phyloP scores from a whole-genome alignment of 2,888 invertebrate species.

The Podotricha telesiphe region DNA sequence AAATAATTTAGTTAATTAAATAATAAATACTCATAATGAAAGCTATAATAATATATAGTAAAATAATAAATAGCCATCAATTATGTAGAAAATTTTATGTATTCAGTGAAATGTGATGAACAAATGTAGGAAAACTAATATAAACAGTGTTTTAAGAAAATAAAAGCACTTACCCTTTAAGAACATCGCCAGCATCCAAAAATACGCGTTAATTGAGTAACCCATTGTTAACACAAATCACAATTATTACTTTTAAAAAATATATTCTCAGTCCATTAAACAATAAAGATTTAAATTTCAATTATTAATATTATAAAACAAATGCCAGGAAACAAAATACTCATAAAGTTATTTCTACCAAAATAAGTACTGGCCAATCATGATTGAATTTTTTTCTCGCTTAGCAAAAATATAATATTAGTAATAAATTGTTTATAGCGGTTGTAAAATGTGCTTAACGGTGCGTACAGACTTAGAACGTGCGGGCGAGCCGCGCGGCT shows the following conservation, averaged over 20 bases:
- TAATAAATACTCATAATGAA: too few species aligned
- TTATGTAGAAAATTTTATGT: too few species aligned
- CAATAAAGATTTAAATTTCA: too few species aligned
- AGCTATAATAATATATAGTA: too few species aligned
- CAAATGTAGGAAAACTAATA: too few species aligned
- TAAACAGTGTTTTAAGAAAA: too few species aligned
- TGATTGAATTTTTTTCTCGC: constrained; percentile 8
- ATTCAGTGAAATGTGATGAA: too few species aligned
- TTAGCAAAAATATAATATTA: constrained; percentile 44
- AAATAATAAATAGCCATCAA: too few species aligned
- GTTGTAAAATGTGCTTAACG: constrained; percentile 70
- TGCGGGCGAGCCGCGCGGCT: constrained; percentile 60
- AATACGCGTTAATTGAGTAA: constrained; percentile 50
- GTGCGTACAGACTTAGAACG: constrained; percentile 60
- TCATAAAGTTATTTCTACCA: background rate
- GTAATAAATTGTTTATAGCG: constrained; percentile 61
- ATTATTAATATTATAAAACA: background rate
- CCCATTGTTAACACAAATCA: constrained; percentile 34
- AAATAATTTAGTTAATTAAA: too few species aligned
- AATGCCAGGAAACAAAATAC: background rate
- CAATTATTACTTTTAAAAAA: constrained; percentile 20
- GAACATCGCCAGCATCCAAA: constrained; percentile 62
- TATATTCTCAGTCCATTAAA: too few species aligned
- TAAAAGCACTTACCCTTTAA: constrained; percentile 61
- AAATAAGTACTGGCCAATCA: background rate